Evolutionary conservation across 92 coral and sea anemone genomes (phyloP).

Genomic region (Palythoa heliodiscus): DNA sequence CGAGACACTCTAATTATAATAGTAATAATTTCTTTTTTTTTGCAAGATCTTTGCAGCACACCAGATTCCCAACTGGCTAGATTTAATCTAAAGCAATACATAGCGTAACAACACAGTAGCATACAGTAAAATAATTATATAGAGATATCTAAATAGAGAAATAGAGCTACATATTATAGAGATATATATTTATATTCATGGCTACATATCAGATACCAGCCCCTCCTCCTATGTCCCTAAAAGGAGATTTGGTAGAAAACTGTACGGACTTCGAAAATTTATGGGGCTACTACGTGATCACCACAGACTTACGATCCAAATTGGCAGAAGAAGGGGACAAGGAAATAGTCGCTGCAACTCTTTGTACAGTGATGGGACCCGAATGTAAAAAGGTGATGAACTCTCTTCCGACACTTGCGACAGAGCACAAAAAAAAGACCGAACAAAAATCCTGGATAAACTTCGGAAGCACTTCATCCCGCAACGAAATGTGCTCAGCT

Average conservation of each 20-base stretch:
- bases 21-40: background rate
- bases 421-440: constrained; percentile 48
- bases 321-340: constrained; percentile 25
- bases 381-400: constrained; percentile 49
- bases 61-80: background rate
- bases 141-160: constrained; percentile 11
- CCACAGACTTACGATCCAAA: constrained; percentile 44
- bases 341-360: constrained; percentile 32
- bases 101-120: too few species aligned
- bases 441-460: constrained; percentile 36
- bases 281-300: too few species aligned
- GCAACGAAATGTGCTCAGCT: constrained; percentile 48
- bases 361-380: constrained; percentile 35
- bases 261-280: too few species aligned
- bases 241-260: too few species aligned
- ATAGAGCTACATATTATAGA: constrained; percentile 16
- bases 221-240: too few species aligned
- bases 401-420: constrained; percentile 40
- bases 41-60: constrained; percentile 23
- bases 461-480: constrained; percentile 51
- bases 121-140: background rate
- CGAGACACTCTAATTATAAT: constrained; percentile 10
- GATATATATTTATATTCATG: background rate
- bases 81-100: too few species aligned
- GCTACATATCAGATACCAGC: too few species aligned